Evolutionary conservation across 2,888 invertebrate genomes (phyloP).

Genomic region (Sicus ferrugineus): DNA sequence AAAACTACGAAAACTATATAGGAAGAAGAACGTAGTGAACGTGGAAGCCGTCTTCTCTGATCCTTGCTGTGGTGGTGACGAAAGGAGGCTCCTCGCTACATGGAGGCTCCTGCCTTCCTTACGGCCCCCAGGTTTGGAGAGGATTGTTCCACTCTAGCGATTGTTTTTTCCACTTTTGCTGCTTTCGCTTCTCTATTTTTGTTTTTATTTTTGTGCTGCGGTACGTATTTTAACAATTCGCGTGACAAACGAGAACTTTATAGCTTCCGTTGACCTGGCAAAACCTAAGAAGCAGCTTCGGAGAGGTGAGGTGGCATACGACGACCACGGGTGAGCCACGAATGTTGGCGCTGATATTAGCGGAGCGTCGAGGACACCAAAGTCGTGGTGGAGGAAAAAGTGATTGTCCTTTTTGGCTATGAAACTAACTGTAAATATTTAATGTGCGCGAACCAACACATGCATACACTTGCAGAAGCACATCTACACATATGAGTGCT

Average conservation of each 20-base stretch:
- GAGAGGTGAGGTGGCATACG: too few species aligned
- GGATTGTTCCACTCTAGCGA: slow-evolving; percentile 35
- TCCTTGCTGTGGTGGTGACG: slow-evolving; percentile 36
- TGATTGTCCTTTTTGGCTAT: slow-evolving; percentile 62
- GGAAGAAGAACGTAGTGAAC: slow-evolving; percentile 8
- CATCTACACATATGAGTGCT: neutral
- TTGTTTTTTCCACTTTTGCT: slow-evolving; percentile 45
- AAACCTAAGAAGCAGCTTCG: slow-evolving; percentile 45
- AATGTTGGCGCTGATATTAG: neutral
- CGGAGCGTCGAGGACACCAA: neutral
- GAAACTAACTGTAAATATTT: slow-evolving; percentile 65
- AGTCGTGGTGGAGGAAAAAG: slow-evolving; percentile 45
- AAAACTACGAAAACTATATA: slow-evolving; percentile 59
- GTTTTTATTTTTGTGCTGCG: slow-evolving; percentile 35
- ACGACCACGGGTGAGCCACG: neutral
- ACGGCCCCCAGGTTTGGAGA: slow-evolving; percentile 22
- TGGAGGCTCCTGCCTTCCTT: neutral
- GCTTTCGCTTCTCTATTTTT: slow-evolving; percentile 33
- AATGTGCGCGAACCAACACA: slow-evolving; percentile 50
- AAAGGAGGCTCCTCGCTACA: slow-evolving; percentile 19
- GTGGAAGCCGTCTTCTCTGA: neutral
- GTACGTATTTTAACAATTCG: slow-evolving; percentile 52
- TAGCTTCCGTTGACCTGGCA: slow-evolving; percentile 65
- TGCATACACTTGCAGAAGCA: neutral
- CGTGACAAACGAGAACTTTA: slow-evolving; percentile 65